Evolutionary conservation across 1,140 invertebrate genomes (phyloP), one percentile per base, ranked within the genome.

Genomic region (Philopotamus ludificatus): DNA sequence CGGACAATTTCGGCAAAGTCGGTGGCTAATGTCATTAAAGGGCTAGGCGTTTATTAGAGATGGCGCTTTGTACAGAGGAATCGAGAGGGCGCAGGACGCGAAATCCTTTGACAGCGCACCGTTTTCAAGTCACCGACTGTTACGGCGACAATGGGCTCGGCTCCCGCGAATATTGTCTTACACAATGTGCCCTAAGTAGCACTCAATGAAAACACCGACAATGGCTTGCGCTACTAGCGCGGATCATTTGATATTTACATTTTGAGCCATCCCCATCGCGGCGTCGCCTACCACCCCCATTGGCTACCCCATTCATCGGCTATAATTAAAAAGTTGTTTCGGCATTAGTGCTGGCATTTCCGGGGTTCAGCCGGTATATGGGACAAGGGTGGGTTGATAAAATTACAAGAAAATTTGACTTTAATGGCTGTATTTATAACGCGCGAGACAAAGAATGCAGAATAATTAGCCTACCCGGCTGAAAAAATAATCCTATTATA

Each of bases 61-160:
- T 47, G 60, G 44, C 53, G 49, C 65, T 67, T 67, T 67, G 66
- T 67, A 51, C 39, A n/a, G n/a, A n/a, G n/a, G n/a, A n/a, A n/a
- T n/a, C n/a, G n/a, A n/a, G n/a, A n/a, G n/a, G n/a, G n/a, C n/a
- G n/a, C n/a, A n/a, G n/a, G 18, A 63, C 66, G 51, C 53, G n/a
- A n/a, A 63, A 63, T 63, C 66, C 66, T 67, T 67, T 67, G 66
- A 63, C 34, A 34, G 42, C 2, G 12, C 45, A 59, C 20, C 50
- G 23, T 53, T 57, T 54, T 63, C 47, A 63, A 63, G 63, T 58
- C 54, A 58, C 63, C 58, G 44, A 60, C 54, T 64, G 50, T 57
- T 57, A 54, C 42, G 39, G 28, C 34, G 25, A 39, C 44, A 25
- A 8, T 57, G 53, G 28, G 28, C 20, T 41, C 12, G 8, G 15